phyloP scores from a whole-genome alignment of 2,888 invertebrate species.

The Toxonevra muliebris region DNA sequence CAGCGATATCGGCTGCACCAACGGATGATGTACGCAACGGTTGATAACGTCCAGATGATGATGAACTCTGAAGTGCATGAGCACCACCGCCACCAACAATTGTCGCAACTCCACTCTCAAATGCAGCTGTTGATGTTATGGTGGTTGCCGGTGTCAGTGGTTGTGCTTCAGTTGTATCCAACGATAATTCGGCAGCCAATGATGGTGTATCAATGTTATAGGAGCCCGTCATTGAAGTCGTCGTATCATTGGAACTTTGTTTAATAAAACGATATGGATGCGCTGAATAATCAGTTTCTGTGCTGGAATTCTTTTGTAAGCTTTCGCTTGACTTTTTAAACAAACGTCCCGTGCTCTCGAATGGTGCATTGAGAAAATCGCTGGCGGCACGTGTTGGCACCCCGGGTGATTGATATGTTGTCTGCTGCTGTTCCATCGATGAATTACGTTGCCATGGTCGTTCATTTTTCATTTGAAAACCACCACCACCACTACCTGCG shows the following conservation, averaged over 20 bases:
- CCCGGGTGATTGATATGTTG: conserved; percentile 54
- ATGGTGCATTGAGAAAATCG: conserved; percentile 61
- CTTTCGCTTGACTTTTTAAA: conserved; percentile 65
- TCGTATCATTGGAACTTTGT: conserved; percentile 66
- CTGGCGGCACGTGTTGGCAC: conserved; percentile 58
- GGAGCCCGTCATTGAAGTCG: conserved; percentile 64
- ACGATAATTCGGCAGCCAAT: conserved; percentile 60
- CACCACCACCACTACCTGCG: conserved; percentile 36
- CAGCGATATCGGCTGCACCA: conserved; percentile 53
- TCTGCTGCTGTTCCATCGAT: conserved; percentile 58
- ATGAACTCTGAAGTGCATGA: background rate
- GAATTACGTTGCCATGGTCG: conserved; percentile 59
- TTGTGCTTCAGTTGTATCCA: conserved; percentile 59
- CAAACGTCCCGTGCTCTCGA: conserved; percentile 55
- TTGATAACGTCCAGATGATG: conserved; percentile 51
- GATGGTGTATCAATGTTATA: conserved; percentile 65
- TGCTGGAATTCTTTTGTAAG: conserved; percentile 65
- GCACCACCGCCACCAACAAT: conserved; percentile 24
- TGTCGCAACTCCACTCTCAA: conserved; percentile 28
- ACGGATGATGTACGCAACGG: conserved; percentile 60
- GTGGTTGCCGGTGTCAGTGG: conserved; percentile 33
- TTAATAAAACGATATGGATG: conserved; percentile 65
- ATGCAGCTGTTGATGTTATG: conserved; percentile 25
- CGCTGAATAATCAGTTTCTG: conserved; percentile 64
- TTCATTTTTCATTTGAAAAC: conserved; percentile 55